Evolutionary conservation across 2,113 vertebrate genomes (phyloP).

Genomic region (Ranitomeya variabilis): DNA sequence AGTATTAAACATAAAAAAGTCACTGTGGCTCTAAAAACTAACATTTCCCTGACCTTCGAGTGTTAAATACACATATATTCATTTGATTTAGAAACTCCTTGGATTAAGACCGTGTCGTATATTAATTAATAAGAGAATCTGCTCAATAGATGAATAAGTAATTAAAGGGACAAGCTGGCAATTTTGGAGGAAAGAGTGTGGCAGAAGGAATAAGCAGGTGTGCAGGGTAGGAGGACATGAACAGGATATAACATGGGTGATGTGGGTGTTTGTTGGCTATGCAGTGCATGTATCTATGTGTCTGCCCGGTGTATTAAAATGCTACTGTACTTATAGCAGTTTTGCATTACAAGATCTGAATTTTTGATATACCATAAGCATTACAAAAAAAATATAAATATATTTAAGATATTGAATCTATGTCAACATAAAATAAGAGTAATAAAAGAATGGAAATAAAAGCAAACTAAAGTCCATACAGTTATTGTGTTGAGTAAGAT

Average conservation of each 20-base stretch:
- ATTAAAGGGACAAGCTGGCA: conserved; percentile 15
- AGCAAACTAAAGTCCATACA: no score
- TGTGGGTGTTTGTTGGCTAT: not conserved
- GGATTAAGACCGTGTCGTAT: not conserved
- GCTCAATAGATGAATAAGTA: not conserved
- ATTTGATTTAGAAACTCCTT: not conserved
- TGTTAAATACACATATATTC: not conserved
- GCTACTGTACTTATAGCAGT: not conserved
- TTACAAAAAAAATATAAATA: no score
- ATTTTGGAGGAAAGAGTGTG: not conserved
- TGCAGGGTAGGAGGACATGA: not conserved
- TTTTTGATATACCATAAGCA: no score
- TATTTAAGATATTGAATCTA: no score
- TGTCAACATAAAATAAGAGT: no score
- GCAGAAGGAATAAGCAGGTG: not conserved
- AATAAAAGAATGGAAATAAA: no score
- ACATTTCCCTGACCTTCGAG: not conserved
- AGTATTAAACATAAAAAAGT: not conserved
- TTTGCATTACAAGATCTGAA: not conserved
- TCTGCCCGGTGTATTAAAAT: not conserved
- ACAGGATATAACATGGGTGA: conserved; percentile 1
- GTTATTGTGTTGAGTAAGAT: no score
- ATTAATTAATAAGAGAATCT: not conserved
- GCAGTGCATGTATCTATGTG: not conserved
- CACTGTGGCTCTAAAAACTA: not conserved